Base-by-base conservation (phyloP, 2,113 vertebrate species). In the Corydoras maculifer region DNA sequence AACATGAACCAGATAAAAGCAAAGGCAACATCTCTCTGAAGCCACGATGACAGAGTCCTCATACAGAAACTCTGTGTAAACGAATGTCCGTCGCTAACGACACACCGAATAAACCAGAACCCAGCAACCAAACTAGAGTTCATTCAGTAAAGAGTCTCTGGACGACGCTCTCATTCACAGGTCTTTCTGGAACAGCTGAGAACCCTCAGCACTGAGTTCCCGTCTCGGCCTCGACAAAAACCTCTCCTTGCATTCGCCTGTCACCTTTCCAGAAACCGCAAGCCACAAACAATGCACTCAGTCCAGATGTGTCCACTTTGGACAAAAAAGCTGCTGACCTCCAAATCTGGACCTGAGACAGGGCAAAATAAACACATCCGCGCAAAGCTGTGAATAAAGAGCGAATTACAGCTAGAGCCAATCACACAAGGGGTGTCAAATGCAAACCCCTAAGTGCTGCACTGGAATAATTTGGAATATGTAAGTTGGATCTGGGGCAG, bases 231-330 rank as follows among this genome's bases (percentile, higher is more conserved):
- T 86, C 87, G 85, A 86, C 89, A 68, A 66, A 60, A 61, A 62
- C 68, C 57, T 88, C 92, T 87, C 88, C 91, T 92, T 87, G 88
- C 50, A 89, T 90, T 88, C 86, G 88, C 88, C 90, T 91, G 88
- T 90, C 91, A 88, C 86, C 81, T 84, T 80, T 94, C 91, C 92
- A 93, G 87, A 90, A 91, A 91, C 91, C 89, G 85, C 91, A 85
- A 89, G 90, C 88, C 88, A 88, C 91, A 92, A 88, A 90, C 90
- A 93, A 89, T 89, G 85, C 90, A 90, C 87, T 89, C 85, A 84
- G 83, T 89, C 86, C 92, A 97, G 92, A 95, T 94, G 93, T 81
- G 84, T 87, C 90, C 90, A 89, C 91, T 92, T 92, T 87, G 88
- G 90, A 76, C 91, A 91, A 88, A 91, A 88, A 92, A 70, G 87